Evolutionary conservation across 2,113 vertebrate genomes (phyloP), one percentile per base, ranked within the genome.

Genomic region (Gobio gobio): DNA sequence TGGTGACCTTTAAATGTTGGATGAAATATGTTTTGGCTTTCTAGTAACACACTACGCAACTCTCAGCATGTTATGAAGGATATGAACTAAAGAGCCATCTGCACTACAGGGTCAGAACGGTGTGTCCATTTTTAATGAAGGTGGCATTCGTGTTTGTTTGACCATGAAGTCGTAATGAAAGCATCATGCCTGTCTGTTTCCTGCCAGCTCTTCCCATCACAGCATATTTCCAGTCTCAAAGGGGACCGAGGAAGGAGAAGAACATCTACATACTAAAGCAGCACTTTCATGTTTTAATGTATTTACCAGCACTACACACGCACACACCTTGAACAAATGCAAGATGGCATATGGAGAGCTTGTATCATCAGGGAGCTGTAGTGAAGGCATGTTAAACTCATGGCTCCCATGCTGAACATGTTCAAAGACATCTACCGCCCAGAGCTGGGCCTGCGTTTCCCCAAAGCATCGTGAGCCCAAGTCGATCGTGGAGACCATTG

Each of bases 371-470:
- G 47, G 81, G 49, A 58, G 29, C 18, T 58, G 33, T 83, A 51
- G 45, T 54, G 12, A 82, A 83, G 49, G 29, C 49, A 56, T 73
- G 81, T 5, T 83, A 83, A 83, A 58, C 81, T 72, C 81, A 51
- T 26, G 64, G 56, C 64, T 58, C 18, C 66, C 13, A 83, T 72
- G 49, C 49, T 24, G 26, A 58, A 83, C 49, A 58, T 24, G 66
- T 82, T 43, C 80, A 82, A n/a, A 72, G 45, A 82, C 63, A 54
- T 82, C 12, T 26, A 68, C 5, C 2, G 3, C 18, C 18, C 5
- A 22, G 79, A 20, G 54, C 54, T 56, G 18, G 6, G 20, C 20
- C 54, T 56, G 18, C 18, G 20, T 56, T 56, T 56, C 20, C 2
- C 54, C 22, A 58, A 58, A 56, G 18, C 54, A 56, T 9, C 1